Evolutionary conservation across 2,797 vertebrate species (phyloP), one percentile per base, ranked within the genome.

Genomic region (Sphenodon punctatus): DNA sequence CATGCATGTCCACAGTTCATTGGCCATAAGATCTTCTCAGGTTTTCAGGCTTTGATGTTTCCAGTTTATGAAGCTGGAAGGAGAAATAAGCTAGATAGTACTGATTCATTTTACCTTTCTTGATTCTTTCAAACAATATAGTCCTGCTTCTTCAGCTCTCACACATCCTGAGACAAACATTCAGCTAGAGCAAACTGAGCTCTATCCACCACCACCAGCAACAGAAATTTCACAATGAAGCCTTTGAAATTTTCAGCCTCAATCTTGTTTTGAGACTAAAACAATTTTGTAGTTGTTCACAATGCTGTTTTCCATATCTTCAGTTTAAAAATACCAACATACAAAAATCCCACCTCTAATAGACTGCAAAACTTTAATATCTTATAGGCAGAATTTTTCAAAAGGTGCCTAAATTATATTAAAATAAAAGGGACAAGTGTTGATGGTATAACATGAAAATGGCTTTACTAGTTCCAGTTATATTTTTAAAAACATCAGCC

Each of bases 41-140:
- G 46, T 56, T 66, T 64, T 77, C 79, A 84, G 46, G 59, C 19
- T 63, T 67, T 84, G 88, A 71, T 71, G 42, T 82, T 82, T 82
- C 25, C 9, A 79, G 12, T 41, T 42, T 78, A 66, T 55, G 68
- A 34, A 20, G 43, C 63, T 79, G 39, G 61, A 65, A 70, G 32
- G 85, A 60, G 87, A 71, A 73, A 60, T 70, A 70, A 53, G 60
- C 20, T 48, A 48, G 78, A 66, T 84, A 82, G 88, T 56, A n/a
- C 38, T 65, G 12, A 85, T 78, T 70, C 68, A 32, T 19, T 32
- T 20, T 0, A 60, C 80, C 80, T 79, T 0, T 53, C 77, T 86
- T 78, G 3, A 83, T 84, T 43, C 81, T 83, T 48, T 1, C 27
- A 55, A 80, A n/a, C n/a, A n/a, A n/a, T n/a, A n/a, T n/a, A n/a